Conservation (phyloP, 2,888 invertebrate species). For the Agonopterix subpropinquella region DNA sequence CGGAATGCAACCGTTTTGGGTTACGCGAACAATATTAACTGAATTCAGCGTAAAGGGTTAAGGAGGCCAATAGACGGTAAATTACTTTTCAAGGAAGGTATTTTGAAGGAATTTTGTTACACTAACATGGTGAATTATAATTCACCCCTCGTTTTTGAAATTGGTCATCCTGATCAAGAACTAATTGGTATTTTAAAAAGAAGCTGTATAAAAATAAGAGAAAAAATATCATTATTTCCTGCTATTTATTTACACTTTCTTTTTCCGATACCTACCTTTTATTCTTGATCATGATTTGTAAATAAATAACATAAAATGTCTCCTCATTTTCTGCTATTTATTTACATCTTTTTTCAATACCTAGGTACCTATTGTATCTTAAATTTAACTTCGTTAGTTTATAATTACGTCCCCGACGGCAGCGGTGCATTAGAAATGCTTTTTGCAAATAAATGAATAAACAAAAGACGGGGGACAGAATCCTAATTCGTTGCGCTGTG, state of each 20-base stretch:
- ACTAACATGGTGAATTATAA: conserved; percentile 6
- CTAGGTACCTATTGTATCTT: no score
- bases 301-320: no score
- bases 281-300: no score
- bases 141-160: background rate
- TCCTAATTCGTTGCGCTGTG: conserved; percentile 50
- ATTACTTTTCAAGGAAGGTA: conserved; percentile 9
- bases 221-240: no score
- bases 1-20: conserved; percentile 68
- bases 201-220: no score
- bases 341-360: no score
- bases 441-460: conserved; percentile 24
- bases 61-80: conserved; percentile 30
- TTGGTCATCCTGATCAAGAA: no score
- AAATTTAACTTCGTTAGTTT: conserved; percentile 9
- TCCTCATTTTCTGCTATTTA: no score
- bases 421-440: conserved; percentile 23
- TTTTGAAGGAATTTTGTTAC: conserved; percentile 12
- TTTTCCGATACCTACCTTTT: no score
- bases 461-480: conserved; percentile 31
- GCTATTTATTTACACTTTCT: no score
- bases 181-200: no score
- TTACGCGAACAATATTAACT: conserved; percentile 64
- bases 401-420: conserved; percentile 16
- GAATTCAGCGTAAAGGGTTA: conserved; percentile 42